Evolutionary conservation across 2,888 invertebrate species (phyloP), one percentile per base, ranked within the genome.

Genomic region (Dicycla oo): DNA sequence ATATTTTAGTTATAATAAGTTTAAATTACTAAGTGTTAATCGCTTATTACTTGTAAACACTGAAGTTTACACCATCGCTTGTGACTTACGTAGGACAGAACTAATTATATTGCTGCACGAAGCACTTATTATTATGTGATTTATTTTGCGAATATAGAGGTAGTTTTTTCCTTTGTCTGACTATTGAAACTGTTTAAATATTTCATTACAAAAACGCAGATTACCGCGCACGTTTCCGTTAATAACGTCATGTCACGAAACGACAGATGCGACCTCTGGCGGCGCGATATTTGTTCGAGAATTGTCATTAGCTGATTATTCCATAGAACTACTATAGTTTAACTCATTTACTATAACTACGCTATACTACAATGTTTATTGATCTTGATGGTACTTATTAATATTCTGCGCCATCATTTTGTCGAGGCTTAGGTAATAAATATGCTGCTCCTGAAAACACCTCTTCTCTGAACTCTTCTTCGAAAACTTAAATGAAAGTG

Each of bases 211-310:
- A 84, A 84, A 81, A 80, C 60, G 67, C 65, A 77, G 67, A 72
- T 71, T 79, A 67, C 66, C 26, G 69, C 62, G 66, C 68, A 68
- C 70, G 82, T 78, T 85, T 83, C 75, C 72, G 86, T 83, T 92
- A 92, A 92, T 91, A 89, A 88, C 82, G 68, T 76, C 71, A 57
- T 75, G 90, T 89, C 93, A 93, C 92, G 93, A 85, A 88, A 88
- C 85, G 63, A 47, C 60, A 77, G 82, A 80, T 83, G 85, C 82
- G 84, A 76, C 85, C 81, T 84, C 83, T 79, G 65, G 67, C 63
- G 73, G 62, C 51, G 69, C 78, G 72, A 69, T 70, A 79, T 81
- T 78, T 61, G 69, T 75, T 66, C 57, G 51, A 63, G 49, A 66
- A 51, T 78, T 51, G 40, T 66, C 53, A 69, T 75, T 82, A 56